Conservation (phyloP, 2,113 vertebrate genomes). For the Eptesicus fuscus region DNA sequence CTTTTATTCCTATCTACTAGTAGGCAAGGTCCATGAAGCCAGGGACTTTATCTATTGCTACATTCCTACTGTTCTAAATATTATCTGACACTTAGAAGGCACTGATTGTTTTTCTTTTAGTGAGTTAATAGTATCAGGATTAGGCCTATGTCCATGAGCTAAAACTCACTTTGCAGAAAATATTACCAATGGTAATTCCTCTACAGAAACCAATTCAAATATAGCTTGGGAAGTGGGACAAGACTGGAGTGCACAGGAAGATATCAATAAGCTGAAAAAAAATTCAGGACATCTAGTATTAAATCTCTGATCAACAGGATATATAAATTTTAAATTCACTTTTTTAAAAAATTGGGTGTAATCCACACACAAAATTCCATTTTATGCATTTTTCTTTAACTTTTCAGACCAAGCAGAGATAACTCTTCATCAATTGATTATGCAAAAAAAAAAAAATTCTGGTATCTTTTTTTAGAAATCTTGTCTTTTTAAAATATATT, state of each 20-base stretch:
- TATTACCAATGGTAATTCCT: background rate
- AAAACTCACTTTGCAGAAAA: slow-evolving; percentile 10
- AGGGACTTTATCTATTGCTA: background rate
- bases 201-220: background rate
- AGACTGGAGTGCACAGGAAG: background rate
- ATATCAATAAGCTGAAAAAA: background rate
- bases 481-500: too few relatives aligned
- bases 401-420: slow-evolving; percentile 19
- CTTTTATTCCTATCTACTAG: background rate
- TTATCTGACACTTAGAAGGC: background rate
- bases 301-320: background rate
- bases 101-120: background rate
- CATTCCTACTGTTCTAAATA: background rate
- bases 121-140: slow-evolving; percentile 1
- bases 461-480: background rate
- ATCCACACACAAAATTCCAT: background rate
- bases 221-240: background rate
- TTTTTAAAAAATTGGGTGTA: background rate
- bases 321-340: background rate
- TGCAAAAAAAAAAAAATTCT: background rate
- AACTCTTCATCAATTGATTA: background rate
- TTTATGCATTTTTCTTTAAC: background rate
- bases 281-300: background rate
- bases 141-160: background rate
- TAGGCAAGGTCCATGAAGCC: background rate